phyloP scores from a whole-genome alignment of 2,797 vertebrate species.

The Poeciliopsis turneri region DNA sequence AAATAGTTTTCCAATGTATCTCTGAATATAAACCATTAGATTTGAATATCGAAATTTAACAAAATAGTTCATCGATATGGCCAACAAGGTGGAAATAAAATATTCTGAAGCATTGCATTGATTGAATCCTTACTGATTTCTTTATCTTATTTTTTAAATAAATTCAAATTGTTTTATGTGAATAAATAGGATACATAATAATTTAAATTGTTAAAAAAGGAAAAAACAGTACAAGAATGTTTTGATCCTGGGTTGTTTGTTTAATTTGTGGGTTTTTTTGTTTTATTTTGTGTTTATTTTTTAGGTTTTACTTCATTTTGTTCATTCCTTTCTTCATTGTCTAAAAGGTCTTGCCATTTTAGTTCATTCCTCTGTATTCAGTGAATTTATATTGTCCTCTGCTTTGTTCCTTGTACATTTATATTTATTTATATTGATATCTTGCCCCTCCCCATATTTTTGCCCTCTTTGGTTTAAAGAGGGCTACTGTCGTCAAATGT shows the following conservation, averaged over 20 bases:
- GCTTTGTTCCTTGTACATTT: too few relatives aligned
- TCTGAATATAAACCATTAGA: background rate
- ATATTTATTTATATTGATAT: too few relatives aligned
- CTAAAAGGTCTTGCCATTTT: too few relatives aligned
- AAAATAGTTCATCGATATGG: background rate
- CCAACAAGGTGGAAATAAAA: background rate
- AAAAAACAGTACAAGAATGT: background rate
- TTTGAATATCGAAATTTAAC: background rate
- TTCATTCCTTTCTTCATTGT: background rate
- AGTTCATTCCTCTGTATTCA: too few relatives aligned
- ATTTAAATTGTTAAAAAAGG: background rate
- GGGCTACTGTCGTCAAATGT: too few relatives aligned
- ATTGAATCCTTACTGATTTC: background rate
- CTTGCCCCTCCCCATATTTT: too few relatives aligned
- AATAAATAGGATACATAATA: background rate
- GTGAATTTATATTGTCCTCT: too few relatives aligned
- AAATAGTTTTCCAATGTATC: background rate
- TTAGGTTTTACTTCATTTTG: too few relatives aligned
- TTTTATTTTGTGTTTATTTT: too few relatives aligned
- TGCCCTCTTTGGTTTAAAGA: too few relatives aligned
- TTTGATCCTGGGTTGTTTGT: too few relatives aligned
- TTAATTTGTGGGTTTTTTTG: too few relatives aligned
- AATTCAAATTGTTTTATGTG: background rate
- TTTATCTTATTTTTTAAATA: background rate
- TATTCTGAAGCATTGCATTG: background rate